These are phyloP conservation scores for Sparidentex hasta DNA, from an alignment of 2,797 vertebrate species.

Conservation along the genomic window DNA sequence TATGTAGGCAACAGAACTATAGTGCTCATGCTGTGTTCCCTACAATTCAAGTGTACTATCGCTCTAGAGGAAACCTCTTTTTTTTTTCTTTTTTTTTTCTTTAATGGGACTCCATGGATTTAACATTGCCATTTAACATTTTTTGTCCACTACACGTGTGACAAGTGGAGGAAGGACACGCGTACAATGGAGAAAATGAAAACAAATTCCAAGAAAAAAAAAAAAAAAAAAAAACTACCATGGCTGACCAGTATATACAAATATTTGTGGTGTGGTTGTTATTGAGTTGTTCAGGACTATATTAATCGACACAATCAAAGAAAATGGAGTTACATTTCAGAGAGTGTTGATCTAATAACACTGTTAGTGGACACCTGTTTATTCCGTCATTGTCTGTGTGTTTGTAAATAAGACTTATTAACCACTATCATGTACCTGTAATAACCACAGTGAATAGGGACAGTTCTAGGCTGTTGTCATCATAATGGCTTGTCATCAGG, in stretches of 20 bases:
- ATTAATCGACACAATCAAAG: conserved; percentile 95
- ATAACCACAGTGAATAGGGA: conserved; percentile 91
- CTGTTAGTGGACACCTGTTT: conserved; percentile 96
- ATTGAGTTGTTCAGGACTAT: conserved; percentile 94
- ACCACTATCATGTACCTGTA: conserved; percentile 96
- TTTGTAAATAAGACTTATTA: conserved; percentile 99
- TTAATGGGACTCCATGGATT: conserved; percentile 71
- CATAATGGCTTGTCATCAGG: conserved; percentile 67
- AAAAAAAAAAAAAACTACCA: conserved; percentile 70
- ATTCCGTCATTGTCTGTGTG: conserved; percentile 95
- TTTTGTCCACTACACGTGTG: conserved; percentile 66
- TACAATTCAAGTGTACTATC: conserved; percentile 85
- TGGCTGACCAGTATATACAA: conserved; percentile 93
- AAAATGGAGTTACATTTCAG: conserved; percentile 90
- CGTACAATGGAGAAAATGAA: conserved; percentile 84
- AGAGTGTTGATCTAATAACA: conserved; percentile 95
- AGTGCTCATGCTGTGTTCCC: conserved; percentile 91
- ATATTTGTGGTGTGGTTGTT: conserved; percentile 94
- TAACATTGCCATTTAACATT: conserved; percentile 57
- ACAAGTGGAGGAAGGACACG: conserved; percentile 51
- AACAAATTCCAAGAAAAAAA: conserved; percentile 74
- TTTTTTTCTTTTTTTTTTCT: conserved; percentile 69
- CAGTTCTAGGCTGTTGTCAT: conserved; percentile 87
- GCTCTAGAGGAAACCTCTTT: conserved; percentile 80
- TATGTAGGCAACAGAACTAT: conserved; percentile 91